These are phyloP conservation scores for Xenopus petersii DNA, from an alignment of 2,797 vertebrate species.

Conservation along the genomic window DNA sequence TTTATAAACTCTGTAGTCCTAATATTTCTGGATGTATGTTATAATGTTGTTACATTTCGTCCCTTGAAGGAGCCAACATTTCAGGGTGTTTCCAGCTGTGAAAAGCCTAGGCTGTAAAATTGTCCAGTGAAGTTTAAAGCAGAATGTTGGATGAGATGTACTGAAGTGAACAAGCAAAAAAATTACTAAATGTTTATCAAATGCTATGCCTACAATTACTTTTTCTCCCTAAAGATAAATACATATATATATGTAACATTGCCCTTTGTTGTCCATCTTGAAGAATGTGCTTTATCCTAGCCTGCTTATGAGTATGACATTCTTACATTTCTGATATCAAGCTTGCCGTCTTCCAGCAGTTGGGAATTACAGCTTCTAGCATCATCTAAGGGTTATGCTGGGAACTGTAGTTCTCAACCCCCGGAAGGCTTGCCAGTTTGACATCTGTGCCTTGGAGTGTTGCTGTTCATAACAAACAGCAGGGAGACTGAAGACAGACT, in stretches of 20 bases:
- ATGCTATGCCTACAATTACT: no score
- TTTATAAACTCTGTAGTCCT: slow-evolving; percentile 71
- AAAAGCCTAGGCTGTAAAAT: slow-evolving; percentile 57
- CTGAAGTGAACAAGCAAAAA: neutral
- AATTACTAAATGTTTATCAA: neutral
- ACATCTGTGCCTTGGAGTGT: no score
- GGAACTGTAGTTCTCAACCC: no score
- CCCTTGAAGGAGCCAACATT: neutral
- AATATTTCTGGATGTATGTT: slow-evolving; percentile 53
- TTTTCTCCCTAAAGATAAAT: no score
- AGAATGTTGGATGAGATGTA: neutral
- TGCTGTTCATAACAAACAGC: slow-evolving; percentile 24
- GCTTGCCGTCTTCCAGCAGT: no score
- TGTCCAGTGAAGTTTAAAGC: slow-evolving; percentile 67
- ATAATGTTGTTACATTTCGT: slow-evolving; percentile 45
- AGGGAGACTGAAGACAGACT: slow-evolving; percentile 20
- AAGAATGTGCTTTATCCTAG: slow-evolving; percentile 38
- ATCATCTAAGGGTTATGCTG: no score
- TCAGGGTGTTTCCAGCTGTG: neutral
- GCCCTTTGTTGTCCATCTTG: slow-evolving; percentile 24
- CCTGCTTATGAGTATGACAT: neutral
- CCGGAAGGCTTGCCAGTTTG: no score
- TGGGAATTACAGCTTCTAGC: no score
- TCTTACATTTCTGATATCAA: no score
- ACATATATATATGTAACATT: slow-evolving; percentile 31